These are phyloP conservation scores for Ptychochromis oligacanthus DNA, from an alignment of 2,113 vertebrate species.

Conservation along the genomic window DNA sequence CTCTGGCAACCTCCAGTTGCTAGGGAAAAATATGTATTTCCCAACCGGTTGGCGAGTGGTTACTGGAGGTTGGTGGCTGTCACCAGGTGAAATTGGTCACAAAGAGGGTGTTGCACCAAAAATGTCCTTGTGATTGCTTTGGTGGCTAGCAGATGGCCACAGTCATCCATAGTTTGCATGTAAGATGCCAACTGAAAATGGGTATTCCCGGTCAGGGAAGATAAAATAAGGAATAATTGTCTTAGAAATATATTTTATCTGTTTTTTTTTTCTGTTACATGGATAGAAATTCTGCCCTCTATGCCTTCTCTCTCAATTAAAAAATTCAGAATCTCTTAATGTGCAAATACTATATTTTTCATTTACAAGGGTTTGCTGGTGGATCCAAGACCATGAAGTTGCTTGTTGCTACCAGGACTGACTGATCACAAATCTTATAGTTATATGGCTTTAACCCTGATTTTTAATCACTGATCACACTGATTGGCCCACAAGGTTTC, in stretches of 20 bases:
- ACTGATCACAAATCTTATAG: not conserved
- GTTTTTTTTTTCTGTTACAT: not conserved
- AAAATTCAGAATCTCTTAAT: not conserved
- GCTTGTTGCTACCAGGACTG: not conserved
- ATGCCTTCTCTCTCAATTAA: not conserved
- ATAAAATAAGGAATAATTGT: not conserved
- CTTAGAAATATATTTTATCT: not conserved
- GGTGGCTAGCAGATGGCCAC: no score
- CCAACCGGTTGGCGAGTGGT: no score
- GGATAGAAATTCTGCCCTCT: not conserved
- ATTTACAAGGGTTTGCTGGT: not conserved
- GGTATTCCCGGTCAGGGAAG: no score
- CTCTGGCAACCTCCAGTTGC: no score
- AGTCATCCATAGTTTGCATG: no score
- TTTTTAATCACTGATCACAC: not conserved
- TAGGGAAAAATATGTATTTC: no score
- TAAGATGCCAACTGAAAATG: no score
- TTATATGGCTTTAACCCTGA: not conserved
- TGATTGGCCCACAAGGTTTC: not conserved
- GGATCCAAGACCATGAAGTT: not conserved
- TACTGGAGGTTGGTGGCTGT: no score
- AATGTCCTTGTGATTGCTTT: no score
- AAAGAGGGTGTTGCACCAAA: no score
- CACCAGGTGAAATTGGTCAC: no score
- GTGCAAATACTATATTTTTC: not conserved